Conservation (phyloP, 2,888 invertebrate species). For the Mermis nigrescens region DNA sequence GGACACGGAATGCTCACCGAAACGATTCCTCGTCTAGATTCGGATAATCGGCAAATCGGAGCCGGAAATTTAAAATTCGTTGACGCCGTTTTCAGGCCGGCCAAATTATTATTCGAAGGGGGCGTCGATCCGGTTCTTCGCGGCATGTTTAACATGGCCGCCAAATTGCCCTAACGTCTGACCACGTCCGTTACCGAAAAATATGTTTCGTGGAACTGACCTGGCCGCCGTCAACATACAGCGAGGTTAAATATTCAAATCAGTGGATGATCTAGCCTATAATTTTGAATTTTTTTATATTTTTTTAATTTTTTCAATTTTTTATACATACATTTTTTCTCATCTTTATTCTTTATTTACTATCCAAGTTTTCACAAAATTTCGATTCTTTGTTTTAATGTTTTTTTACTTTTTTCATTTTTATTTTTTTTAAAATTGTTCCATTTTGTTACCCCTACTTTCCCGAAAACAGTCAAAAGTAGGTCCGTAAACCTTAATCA, state of each 20-base stretch:
- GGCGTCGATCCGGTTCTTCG: conserved; percentile 82
- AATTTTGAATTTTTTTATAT: no score
- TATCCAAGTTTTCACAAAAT: no score
- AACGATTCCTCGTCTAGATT: conserved; percentile 58
- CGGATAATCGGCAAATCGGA: conserved; percentile 55
- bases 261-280: no score
- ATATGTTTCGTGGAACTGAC: conserved; percentile 62
- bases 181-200: conserved; percentile 66
- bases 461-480: no score
- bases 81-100: conserved; percentile 87
- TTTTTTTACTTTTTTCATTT: no score
- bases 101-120: conserved; percentile 78
- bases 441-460: no score
- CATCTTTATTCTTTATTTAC: no score
- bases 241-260: conserved; percentile 49
- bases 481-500: no score
- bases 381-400: no score
- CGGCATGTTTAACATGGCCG: conserved; percentile 65
- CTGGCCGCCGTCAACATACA: conserved; percentile 84
- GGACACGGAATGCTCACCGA: conserved; percentile 8
- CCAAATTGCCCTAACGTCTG: conserved; percentile 42
- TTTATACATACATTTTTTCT: no score
- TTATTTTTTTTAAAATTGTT: no score
- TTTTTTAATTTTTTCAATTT: no score
- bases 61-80: conserved; percentile 67